Base-by-base conservation (phyloP, 2,888 invertebrate genomes). In the Diachrysia chrysitis region DNA sequence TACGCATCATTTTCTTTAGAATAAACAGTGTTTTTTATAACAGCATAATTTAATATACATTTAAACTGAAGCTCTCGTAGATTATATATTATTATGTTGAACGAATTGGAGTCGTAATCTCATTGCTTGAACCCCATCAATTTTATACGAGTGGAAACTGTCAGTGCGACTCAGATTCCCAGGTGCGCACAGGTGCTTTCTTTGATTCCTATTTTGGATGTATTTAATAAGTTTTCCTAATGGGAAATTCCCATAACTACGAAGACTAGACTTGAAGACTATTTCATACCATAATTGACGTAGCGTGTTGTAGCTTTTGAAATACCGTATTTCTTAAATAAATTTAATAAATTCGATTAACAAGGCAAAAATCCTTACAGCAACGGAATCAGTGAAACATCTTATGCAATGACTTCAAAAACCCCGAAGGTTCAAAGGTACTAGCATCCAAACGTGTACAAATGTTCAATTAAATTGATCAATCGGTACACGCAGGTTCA, bases 381-480 rank as follows among this genome's bases (percentile, higher is more conserved):
- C 12, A 62, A 59, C 19, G 32, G 60, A 76, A 72, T 62, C 63
- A 76, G 35, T 16, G 64, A 55, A 42, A 46, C 46, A 74, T 75
- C 57, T 57, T 54, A 46, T 62, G 55, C 54, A 6, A 60, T 72
- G 75, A 75, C 76, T 76, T 72, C 62, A 68, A 74, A 70, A 59
- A 37, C 61, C 42, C 61, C 63, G 75, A 63, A 64, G 76, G 76
- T 76, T 78, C 78, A 78, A 80, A 74, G 73, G 73, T 76, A 72
- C 63, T 66, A n/a, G 62, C 65, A 65, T 55, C 46, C 57, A 58
- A 74, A 79, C 82, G 82, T 83, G 76, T 80, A 87, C 78, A 79
- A 84, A 84, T 81, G 81, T 76, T 83, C 87, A 87, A 87, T 88
- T 88, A 88, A 83, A 82, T 78, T 85, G 83, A 85, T 79, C 76